Base-by-base conservation (phyloP, 2,888 invertebrate genomes). In the Carabus problematicus region DNA sequence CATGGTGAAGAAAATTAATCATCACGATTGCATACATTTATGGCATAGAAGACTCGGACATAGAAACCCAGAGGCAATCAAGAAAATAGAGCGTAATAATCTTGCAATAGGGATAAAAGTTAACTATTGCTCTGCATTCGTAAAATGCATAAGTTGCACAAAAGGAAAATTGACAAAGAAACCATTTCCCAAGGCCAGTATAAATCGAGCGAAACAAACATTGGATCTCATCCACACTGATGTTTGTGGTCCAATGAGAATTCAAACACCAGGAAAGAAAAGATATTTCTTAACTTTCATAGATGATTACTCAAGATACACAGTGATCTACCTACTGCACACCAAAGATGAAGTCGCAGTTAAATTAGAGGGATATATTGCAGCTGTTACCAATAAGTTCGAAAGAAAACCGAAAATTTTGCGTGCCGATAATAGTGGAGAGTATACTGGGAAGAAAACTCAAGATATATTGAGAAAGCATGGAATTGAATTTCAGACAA, bases 301-400 rank as follows among this genome's bases (percentile, higher is more conserved):
- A n/a, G 78, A 78, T 63, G 78, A 78, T 72, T 77, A 68, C 60
- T 75, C 75, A 7, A 64, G 74, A 52, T 77, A 72, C 45, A 74
- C 73, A 7, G 52, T 64, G 0, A 64, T 76, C 49, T 74, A 71
- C 59, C 54, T 77, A 0, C n/a, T 77, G 4, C 58, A 68, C 29
- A 43, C 73, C n/a, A 76, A 77, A 64, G 72, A 70, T 2, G 74
- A 76, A 56, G 73, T 63, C n/a, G 18, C 70, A 54, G 40, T 70
- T 47, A 9, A 45, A 18, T 58, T 73, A 19, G 66, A 71, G 71
- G 47, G 74, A 64, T 72, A 71, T 63, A 42, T 67, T 56, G 1
- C 19, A 18, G 8, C 11, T 8, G 18, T 49, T 6, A 6, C 18
- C 8, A 39, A 52, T 11, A 19, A 49, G 11, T 62, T 62, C 49